Evolutionary conservation across 2,113 vertebrate species (phyloP), one percentile per base, ranked within the genome.

Genomic region (Tachysurus vachellii): DNA sequence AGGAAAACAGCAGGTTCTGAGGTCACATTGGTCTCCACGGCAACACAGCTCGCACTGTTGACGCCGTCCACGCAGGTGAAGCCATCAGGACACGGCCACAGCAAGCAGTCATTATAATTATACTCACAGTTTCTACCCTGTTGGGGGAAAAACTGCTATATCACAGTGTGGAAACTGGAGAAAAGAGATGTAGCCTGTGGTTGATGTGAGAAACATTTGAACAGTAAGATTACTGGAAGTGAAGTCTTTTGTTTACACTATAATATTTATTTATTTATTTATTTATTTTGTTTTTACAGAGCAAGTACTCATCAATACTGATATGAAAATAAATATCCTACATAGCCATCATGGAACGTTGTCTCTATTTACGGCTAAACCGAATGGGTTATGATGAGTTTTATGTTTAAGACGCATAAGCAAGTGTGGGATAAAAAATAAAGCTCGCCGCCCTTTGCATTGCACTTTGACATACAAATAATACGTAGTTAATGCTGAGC

Each of bases 51-150:
- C 92, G 96, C 92, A 92, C 92, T 94, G 92, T 95, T 95, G 94
- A 96, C 95, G 91, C 95, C 95, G 89, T 97, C 96, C 91, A 94
- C 87, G 93, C 95, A 96, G 90, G 94, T 91, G 93, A 94, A 95
- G 54, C 92, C 94, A 93, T 86, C 87, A 73, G 96, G 96, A 92
- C 95, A 98, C 47, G 93, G 93, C 86, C 94, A 93, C 54, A 94
- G 93, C 92, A 95, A 93, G 93, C 95, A 98, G 91, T 96, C 94
- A 88, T 95, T 92, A 90, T 96, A 97, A 94, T 97, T 96, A 93
- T 94, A 90, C 88, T 97, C 95, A 92, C 95, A 96, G 95, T 94
- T 96, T 91, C 82, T 94, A 90, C 96, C 95, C 95, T 96, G 92
- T 88, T 92, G 90, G 62, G 88, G 82, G 86, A 26, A 61, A 88